A percentile compares a stretch with the other conserved stretches of the same genome.
These are phyloP conservation scores for Carassius auratus DNA, from an alignment of 2,113 vertebrate genomes.

Conservation along the genomic window DNA sequence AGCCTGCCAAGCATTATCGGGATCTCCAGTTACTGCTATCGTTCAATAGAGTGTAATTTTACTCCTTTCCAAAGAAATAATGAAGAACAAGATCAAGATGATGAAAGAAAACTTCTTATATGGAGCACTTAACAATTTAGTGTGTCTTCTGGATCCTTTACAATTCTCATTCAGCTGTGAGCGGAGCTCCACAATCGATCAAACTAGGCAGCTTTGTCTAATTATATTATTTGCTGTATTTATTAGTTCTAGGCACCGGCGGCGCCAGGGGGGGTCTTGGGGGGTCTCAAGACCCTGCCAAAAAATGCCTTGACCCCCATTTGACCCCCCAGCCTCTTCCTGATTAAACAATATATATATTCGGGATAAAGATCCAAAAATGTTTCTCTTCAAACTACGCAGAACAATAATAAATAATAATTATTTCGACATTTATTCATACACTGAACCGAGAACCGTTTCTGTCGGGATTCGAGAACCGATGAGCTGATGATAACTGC, in stretches of 20 bases:
- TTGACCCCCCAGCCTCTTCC: no score
- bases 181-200: conserved; percentile 15
- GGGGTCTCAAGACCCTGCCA: no score
- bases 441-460: no score
- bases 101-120: conserved; percentile 53
- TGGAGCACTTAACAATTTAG: conserved; percentile 47
- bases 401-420: no score
- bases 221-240: conserved; percentile 18
- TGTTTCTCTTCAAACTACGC: no score
- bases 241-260: neutral
- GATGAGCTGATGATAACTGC: no score
- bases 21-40: conserved; percentile 51
- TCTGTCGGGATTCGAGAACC: no score
- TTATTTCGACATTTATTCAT: no score
- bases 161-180: conserved; percentile 27
- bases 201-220: conserved; percentile 31
- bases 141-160: conserved; percentile 33
- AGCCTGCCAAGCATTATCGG: conserved; percentile 53
- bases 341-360: no score
- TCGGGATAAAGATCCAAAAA: no score
- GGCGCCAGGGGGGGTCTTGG: no score
- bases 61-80: conserved; percentile 58
- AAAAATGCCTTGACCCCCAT: no score
- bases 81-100: conserved; percentile 60
- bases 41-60: conserved; percentile 57